Evolutionary conservation across 35 echinoderm and acorn worm species (phyloP).

Genomic region (Ophiothrix spiculata): DNA sequence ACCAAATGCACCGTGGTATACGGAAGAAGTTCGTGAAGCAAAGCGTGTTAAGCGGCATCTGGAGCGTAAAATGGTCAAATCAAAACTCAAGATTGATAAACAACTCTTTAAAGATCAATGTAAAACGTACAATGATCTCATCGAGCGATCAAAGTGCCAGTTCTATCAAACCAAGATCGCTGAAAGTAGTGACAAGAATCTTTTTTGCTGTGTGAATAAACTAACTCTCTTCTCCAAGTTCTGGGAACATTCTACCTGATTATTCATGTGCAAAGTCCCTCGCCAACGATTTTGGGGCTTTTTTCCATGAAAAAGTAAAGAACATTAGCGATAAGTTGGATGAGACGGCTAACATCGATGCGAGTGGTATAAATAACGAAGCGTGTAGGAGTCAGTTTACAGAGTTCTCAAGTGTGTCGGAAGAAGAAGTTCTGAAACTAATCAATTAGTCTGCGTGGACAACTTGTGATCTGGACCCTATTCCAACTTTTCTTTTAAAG

Average conservation of each 20-base stretch:
- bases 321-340: too few species aligned
- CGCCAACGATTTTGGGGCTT: constrained; percentile 18
- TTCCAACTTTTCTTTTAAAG: too few species aligned
- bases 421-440: too few species aligned
- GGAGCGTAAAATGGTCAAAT: constrained; percentile 26
- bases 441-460: too few species aligned
- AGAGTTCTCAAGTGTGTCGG: too few species aligned
- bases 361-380: too few species aligned
- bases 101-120: background rate
- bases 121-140: background rate
- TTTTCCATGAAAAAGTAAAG: background rate
- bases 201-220: constrained; percentile 6
- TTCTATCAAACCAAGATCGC: background rate
- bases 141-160: constrained; percentile 10
- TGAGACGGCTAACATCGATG: too few species aligned
- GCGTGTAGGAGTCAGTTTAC: too few species aligned
- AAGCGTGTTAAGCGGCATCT: constrained; percentile 17
- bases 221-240: background rate
- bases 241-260: background rate
- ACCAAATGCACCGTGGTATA: constrained; percentile 59
- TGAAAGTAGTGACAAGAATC: background rate
- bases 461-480: too few species aligned
- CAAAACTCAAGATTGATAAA: constrained; percentile 25
- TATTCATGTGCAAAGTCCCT: background rate
- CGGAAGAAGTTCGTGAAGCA: constrained; percentile 45